phyloP scores from a whole-genome alignment of 2,888 invertebrate genomes.

The Dynastes maya region DNA sequence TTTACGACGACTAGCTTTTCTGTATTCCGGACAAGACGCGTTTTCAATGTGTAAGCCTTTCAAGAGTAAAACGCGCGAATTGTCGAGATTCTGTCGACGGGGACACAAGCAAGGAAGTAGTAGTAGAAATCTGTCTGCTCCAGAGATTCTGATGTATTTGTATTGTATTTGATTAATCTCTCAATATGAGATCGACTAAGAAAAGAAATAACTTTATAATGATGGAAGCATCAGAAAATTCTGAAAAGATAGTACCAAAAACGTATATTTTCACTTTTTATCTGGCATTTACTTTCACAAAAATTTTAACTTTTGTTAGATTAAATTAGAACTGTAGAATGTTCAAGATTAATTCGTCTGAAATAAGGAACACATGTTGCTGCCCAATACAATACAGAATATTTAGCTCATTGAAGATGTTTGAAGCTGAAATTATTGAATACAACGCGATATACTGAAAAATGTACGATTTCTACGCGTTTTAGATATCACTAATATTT shows the following conservation, averaged over 20 bases:
- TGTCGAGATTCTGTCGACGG: slow-evolving; percentile 22
- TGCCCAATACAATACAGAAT: no score
- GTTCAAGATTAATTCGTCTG: no score
- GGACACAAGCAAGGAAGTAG: not conserved
- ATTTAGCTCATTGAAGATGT: no score
- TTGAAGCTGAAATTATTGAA: no score
- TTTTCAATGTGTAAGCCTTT: slow-evolving; percentile 64
- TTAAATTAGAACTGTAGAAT: no score
- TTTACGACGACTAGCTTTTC: slow-evolving; percentile 59
- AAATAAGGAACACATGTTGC: no score
- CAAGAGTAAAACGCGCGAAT: slow-evolving; percentile 56
- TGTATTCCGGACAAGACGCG: slow-evolving; percentile 60
- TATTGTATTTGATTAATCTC: slow-evolving; percentile 64
- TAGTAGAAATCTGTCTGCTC: slow-evolving; percentile 2
- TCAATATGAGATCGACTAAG: slow-evolving; percentile 32
- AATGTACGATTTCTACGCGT: no score
- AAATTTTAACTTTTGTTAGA: no score
- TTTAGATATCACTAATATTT: no score
- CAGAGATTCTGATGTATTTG: slow-evolving; percentile 59
- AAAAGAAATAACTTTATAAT: not conserved
- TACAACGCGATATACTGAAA: no score
- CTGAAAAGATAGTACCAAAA: not conserved
- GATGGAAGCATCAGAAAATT: slow-evolving; percentile 18
- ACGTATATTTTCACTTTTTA: no score
- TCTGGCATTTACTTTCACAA: no score